Conservation (phyloP, 2,113 vertebrate species). For the Petroica traversi region DNA sequence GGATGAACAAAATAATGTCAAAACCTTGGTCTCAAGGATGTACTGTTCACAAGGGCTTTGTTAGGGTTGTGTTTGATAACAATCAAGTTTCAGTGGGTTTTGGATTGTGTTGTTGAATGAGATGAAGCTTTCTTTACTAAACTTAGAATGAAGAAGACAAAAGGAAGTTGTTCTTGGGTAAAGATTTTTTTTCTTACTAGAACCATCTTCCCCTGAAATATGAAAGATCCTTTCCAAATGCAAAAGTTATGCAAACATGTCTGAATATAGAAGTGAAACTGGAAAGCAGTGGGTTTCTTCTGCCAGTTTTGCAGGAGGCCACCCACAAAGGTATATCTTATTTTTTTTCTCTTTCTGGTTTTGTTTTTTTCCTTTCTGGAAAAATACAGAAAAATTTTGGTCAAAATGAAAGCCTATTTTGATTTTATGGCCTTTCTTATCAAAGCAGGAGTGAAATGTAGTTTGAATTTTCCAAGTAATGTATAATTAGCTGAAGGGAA, state of each 20-base stretch:
- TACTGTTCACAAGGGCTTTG: neutral
- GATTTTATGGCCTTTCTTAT: neutral
- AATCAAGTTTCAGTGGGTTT: neutral
- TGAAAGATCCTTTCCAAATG: slow-evolving; percentile 55
- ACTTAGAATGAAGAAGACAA: neutral
- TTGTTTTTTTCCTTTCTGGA: neutral
- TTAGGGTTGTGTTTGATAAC: neutral
- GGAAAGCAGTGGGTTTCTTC: slow-evolving; percentile 44
- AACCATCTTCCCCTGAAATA: slow-evolving; percentile 39
- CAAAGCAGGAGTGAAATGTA: neutral
- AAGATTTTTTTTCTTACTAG: neutral
- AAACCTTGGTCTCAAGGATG: neutral
- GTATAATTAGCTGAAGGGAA: neutral
- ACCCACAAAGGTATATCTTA: slow-evolving; percentile 45
- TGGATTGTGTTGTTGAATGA: neutral
- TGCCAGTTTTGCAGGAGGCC: slow-evolving; percentile 55
- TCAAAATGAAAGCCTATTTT: neutral
- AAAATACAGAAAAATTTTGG: slow-evolving; percentile 2
- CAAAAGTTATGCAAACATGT: slow-evolving; percentile 60
- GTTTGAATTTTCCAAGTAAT: neutral
- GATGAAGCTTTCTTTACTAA: neutral
- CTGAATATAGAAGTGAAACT: slow-evolving; percentile 58
- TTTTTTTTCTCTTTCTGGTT: slow-evolving; percentile 7
- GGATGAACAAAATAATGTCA: neutral
- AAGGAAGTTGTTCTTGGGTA: slow-evolving; percentile 10